Conservation (phyloP, 2,888 invertebrate genomes). For the Arctia plantaginis region DNA sequence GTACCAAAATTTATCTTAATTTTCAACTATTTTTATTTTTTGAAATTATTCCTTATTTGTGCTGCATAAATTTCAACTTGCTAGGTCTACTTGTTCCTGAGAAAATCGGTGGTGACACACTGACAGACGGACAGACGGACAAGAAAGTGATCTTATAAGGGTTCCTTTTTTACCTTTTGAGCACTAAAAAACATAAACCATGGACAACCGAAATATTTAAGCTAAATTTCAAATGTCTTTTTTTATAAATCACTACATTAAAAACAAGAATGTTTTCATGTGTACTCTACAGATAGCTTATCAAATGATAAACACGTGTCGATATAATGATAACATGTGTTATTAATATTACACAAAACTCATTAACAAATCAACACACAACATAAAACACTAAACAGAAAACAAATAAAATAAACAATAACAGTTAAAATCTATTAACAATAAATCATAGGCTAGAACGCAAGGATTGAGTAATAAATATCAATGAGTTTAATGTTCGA, state of each 20-base stretch:
- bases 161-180: too few relatives aligned
- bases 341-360: constrained; percentile 21
- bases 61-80: too few relatives aligned
- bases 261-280: neutral
- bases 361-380: constrained; percentile 48
- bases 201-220: neutral
- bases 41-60: too few relatives aligned
- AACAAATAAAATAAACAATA: constrained; percentile 76
- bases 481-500: constrained; percentile 85
- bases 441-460: constrained; percentile 79
- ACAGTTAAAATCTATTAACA: constrained; percentile 76
- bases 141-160: too few relatives aligned
- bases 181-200: neutral
- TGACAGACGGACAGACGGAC: too few relatives aligned
- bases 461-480: constrained; percentile 85
- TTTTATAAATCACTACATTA: neutral
- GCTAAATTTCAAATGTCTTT: neutral
- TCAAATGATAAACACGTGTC: neutral
- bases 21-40: too few relatives aligned
- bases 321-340: neutral
- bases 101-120: too few relatives aligned
- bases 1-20: too few relatives aligned
- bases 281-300: neutral
- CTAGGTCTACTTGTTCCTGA: too few relatives aligned
- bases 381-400: constrained; percentile 47